A percentile compares a stretch with the other conserved stretches of the same genome.
Evolutionary conservation across 2,113 vertebrate species (phyloP).

Genomic region (Apodemus speciosus): DNA sequence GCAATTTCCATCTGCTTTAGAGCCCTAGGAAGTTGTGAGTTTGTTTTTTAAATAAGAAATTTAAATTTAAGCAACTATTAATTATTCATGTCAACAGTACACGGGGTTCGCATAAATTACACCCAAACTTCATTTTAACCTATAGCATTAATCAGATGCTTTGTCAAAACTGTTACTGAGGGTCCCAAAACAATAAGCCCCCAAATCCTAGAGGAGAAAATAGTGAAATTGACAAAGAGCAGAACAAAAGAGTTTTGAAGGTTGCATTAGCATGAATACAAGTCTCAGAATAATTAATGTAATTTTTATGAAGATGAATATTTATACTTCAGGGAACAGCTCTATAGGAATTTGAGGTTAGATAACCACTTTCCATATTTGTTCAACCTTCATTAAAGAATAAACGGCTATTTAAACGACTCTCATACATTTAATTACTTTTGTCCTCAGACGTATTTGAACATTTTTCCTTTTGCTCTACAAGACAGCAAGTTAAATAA

Average conservation of each 20-base stretch:
- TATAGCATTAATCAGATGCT: constrained; percentile 51
- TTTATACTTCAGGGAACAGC: constrained; percentile 27
- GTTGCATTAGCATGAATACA: background rate
- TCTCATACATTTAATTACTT: background rate
- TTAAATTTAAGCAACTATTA: constrained; percentile 71
- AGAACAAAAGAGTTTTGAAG: constrained; percentile 18
- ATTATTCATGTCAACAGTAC: constrained; percentile 71
- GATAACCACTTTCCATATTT: constrained; percentile 28
- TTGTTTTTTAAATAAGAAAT: constrained; percentile 75
- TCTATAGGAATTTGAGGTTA: constrained; percentile 26
- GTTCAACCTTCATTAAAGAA: constrained; percentile 45
- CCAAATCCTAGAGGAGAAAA: constrained; percentile 48
- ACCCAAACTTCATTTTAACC: constrained; percentile 57
- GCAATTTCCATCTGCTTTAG: constrained; percentile 65
- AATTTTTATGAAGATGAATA: constrained; percentile 47
- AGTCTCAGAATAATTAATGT: constrained; percentile 37
- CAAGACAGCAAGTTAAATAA: constrained; percentile 19
- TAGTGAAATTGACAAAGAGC: background rate
- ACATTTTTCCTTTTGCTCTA: background rate
- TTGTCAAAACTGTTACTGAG: constrained; percentile 43
- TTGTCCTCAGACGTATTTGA: constrained; percentile 5
- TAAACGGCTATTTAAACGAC: background rate
- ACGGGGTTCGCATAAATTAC: constrained; percentile 63
- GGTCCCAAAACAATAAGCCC: background rate
- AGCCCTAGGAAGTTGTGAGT: constrained; percentile 56